Base-by-base conservation (phyloP, 1,140 invertebrate species). In the Bombus affinis region DNA sequence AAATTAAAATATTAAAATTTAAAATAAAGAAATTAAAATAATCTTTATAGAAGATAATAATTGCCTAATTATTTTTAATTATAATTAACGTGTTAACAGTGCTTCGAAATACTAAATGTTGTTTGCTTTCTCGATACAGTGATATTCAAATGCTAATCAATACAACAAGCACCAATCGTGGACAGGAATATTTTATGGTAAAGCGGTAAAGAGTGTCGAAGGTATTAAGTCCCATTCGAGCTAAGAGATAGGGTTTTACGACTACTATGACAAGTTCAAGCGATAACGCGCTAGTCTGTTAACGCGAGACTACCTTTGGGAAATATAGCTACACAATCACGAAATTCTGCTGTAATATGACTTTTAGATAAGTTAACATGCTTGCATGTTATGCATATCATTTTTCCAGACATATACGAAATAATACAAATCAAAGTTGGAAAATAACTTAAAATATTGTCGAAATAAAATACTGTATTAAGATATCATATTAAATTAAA, bases 181-280 rank as follows among this genome's bases (percentile, higher is more conserved):
- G 53, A 53, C 28, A 42, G 66, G 66, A 84, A 70, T 47, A 70
- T 9, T 81, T 70, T 42, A 37, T 47, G 44, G 53, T 62, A 47
- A 70, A 71, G 70, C 57, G 66, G 47, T 84, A 47, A 37, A 78
- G 68, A 47, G 71, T 53, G 66, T 53, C 47, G 47, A 53, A 53
- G 47, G 47, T 53, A 53, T 22, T 53, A 53, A 53, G 47, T 22
- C 18, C 35, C 53, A 25, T 82, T 42, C 42, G 72, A 83, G 81
- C 81, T 42, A 39, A 57, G 39, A 77, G 81, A 79, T 85, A 90
- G 53, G 35, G 12, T 87, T 89, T 90, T 90, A 89, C 78, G 71
- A 86, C 77, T 53, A 75, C 44, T 22, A 77, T 13, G 57, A 80
- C 86, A 66, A 59, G 53, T 25, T 59, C 22, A 25, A 12, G 32